These are phyloP conservation scores for Mythimna impura DNA, from an alignment of 2,888 invertebrate species.

Conservation along the genomic window DNA sequence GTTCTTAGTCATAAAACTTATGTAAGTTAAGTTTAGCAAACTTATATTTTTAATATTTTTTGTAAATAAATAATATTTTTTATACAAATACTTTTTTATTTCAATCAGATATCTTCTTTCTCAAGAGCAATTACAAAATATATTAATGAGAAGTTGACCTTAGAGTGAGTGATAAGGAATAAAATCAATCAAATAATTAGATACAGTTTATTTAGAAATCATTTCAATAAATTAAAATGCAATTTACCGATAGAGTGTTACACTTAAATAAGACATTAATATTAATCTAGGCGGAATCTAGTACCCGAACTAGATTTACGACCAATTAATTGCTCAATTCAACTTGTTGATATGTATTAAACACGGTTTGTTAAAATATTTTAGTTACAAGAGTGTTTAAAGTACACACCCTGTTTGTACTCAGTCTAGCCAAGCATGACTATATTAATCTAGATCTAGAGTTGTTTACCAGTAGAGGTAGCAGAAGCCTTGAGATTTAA, in stretches of 20 bases:
- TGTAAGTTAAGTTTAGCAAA: conserved; percentile 76
- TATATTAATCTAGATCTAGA: conserved; percentile 10
- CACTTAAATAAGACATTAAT: conserved; percentile 45
- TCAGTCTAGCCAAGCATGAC: conserved; percentile 35
- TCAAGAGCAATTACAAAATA: neutral
- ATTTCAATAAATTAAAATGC: conserved; percentile 52
- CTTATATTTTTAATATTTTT: conserved; percentile 71
- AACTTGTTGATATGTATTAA: conserved; percentile 36
- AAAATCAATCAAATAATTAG: conserved; percentile 17
- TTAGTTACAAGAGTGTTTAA: conserved; percentile 18
- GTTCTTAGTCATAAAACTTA: conserved; percentile 83
- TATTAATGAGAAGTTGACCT: conserved; percentile 5
- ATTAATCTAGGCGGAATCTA: conserved; percentile 34
- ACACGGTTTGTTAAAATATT: conserved; percentile 37
- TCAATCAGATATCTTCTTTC: neutral
- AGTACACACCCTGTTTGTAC: conserved; percentile 26
- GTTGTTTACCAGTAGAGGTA: conserved; percentile 31
- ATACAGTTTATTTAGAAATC: conserved; percentile 48
- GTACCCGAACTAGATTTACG: conserved; percentile 40
- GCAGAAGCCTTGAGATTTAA: conserved; percentile 29
- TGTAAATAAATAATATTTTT: conserved; percentile 82
- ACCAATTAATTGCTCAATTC: conserved; percentile 39
- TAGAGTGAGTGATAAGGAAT: conserved; percentile 1
- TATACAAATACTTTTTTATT: conserved; percentile 58
- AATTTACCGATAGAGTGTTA: conserved; percentile 39